Conservation (phyloP, 2,113 vertebrate species). For the Pongo pygmaeus region DNA sequence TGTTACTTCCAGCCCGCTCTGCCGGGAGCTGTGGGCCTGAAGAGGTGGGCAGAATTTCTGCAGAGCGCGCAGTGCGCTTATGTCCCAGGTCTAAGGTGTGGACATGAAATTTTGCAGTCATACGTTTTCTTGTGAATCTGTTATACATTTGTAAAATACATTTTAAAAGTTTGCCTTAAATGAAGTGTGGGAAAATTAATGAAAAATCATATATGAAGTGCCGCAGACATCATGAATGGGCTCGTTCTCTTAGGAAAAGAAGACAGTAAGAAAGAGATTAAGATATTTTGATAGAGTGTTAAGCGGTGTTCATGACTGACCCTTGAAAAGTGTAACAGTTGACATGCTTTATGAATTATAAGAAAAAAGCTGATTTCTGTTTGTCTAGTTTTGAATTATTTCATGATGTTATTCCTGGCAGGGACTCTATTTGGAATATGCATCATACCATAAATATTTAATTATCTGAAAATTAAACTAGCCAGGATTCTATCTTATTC, state of each 20-base stretch:
- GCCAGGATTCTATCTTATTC: not conserved
- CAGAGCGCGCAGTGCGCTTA: too few relatives aligned
- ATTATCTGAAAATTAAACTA: slow-evolving; percentile 32
- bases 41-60: too few relatives aligned
- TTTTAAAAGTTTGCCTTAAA: not conserved
- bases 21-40: rapidly evolving
- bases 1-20: not conserved
- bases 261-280: not conserved
- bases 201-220: not conserved
- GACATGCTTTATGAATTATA: not conserved
- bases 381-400: not conserved
- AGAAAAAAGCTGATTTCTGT: not conserved
- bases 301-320: not conserved
- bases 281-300: not conserved
- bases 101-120: too few relatives aligned
- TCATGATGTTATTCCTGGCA: not conserved
- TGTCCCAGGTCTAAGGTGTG: too few relatives aligned
- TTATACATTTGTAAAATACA: not conserved
- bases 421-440: not conserved
- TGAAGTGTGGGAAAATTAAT: not conserved
- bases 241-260: not conserved
- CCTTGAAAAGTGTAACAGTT: not conserved
- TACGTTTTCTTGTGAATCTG: too few relatives aligned
- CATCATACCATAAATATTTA: not conserved
- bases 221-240: not conserved